Conservation (phyloP, 1,140 invertebrate species). For the Procambarus clarkii region DNA sequence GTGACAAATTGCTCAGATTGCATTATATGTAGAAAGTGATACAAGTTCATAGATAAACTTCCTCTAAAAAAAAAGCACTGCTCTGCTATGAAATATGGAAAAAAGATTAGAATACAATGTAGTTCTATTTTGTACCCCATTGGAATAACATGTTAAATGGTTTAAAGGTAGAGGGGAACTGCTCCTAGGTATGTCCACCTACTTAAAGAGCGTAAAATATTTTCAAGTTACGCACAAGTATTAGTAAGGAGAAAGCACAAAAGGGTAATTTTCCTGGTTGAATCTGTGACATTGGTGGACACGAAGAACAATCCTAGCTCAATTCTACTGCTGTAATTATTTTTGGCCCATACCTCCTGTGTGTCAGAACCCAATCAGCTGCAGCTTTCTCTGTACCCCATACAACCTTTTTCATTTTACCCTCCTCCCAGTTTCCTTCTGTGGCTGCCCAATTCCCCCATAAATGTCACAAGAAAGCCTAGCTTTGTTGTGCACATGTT, state of each 20-base stretch:
- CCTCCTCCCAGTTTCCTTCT: constrained; percentile 64
- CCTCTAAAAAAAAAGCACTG: constrained; percentile 61
- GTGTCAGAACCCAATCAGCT: constrained; percentile 63
- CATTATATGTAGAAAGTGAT: constrained; percentile 69
- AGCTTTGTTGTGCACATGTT: constrained; percentile 67
- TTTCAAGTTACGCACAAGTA: constrained; percentile 68
- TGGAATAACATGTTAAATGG: constrained; percentile 59
- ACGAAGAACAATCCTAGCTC: constrained; percentile 69
- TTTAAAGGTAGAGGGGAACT: constrained; percentile 58
- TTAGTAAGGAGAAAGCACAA: constrained; percentile 65
- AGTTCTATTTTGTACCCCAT: constrained; percentile 66
- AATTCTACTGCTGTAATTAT: constrained; percentile 68
- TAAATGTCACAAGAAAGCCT: constrained; percentile 66
- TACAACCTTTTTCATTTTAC: constrained; percentile 44
- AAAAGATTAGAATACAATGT: constrained; percentile 63
- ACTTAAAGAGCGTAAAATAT: constrained; percentile 70
- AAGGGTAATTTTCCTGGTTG: constrained; percentile 66
- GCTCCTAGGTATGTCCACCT: constrained; percentile 70
- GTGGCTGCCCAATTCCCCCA: constrained; percentile 64
- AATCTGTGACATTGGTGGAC: constrained; percentile 68
- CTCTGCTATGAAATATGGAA: constrained; percentile 52
- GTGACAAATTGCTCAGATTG: constrained; percentile 69
- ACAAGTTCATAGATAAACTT: constrained; percentile 65
- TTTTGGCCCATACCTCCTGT: constrained; percentile 54
- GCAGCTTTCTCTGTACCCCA: constrained; percentile 66